Percentiles rank a stretch among this genome's conserved stretches.
phyloP scores from a whole-genome alignment of 2,797 vertebrate species.

The Linurgus olivaceus region DNA sequence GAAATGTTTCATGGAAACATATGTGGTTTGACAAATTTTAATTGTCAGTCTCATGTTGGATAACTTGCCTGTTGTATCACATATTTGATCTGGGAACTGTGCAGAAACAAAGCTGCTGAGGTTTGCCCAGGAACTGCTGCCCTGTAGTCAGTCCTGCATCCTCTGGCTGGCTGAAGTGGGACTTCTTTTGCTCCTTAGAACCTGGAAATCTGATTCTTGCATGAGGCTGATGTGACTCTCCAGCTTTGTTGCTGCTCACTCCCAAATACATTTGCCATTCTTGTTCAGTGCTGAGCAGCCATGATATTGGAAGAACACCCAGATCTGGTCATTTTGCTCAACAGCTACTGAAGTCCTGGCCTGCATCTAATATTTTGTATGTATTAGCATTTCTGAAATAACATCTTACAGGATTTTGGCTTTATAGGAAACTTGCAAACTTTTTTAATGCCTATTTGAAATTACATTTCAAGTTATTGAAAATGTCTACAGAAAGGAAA shows the following conservation, averaged over 20 bases:
- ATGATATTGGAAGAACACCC: background rate
- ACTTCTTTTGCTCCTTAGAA: background rate
- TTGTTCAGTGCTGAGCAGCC: background rate
- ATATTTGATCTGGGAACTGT: rapidly evolving
- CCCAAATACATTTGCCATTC: background rate
- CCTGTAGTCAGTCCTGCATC: background rate
- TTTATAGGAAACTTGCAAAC: background rate
- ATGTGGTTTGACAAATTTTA: background rate
- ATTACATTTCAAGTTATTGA: background rate
- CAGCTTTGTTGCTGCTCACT: background rate
- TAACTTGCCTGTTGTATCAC: background rate
- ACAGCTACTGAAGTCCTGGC: background rate
- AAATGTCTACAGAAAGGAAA: background rate
- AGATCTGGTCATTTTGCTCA: background rate
- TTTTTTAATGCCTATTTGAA: background rate
- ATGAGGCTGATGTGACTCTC: background rate
- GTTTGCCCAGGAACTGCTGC: background rate
- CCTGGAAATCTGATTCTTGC: background rate
- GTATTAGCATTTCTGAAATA: background rate
- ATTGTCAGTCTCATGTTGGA: background rate
- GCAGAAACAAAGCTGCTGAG: background rate
- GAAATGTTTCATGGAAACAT: background rate
- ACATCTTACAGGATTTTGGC: background rate
- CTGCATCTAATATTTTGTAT: background rate
- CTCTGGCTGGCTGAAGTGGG: background rate